phyloP scores from a whole-genome alignment of 2,888 invertebrate species.

The Agonopterix alstromeriana region DNA sequence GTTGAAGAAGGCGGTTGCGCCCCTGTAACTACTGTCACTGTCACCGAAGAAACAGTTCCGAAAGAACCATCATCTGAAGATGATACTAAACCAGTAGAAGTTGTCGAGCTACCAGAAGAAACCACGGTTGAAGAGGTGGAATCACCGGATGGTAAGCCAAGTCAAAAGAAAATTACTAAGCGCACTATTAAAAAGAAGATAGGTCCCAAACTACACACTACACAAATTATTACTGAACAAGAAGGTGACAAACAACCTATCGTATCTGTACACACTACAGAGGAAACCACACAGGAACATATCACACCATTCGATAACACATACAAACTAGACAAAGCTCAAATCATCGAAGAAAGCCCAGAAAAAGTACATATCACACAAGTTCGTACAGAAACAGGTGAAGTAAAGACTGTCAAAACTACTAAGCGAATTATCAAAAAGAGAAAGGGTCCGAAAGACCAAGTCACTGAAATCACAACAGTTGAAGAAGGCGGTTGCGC shows the following conservation, averaged over 20 bases:
- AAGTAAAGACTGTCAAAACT: conserved; percentile 11
- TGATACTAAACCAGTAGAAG: conserved; percentile 14
- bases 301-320: conserved; percentile 8
- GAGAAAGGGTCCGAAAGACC: conserved; percentile 28
- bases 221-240: conserved; percentile 47
- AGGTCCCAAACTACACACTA: conserved; percentile 29
- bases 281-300: conserved; percentile 21
- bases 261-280: conserved; percentile 41
- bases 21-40: conserved; percentile 14
- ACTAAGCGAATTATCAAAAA: conserved; percentile 22
- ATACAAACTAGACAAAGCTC: conserved; percentile 15
- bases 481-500: conserved; percentile 15
- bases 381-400: conserved; percentile 39
- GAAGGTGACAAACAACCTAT: conserved; percentile 59
- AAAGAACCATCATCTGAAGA: conserved; percentile 19
- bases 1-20: conserved; percentile 30
- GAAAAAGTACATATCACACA: conserved; percentile 39
- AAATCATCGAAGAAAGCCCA: conserved; percentile 30
- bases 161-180: conserved; percentile 16
- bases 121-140: conserved; percentile 15
- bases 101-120: conserved; percentile 21
- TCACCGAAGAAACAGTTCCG: conserved; percentile 20
- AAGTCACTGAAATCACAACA: conserved; percentile 15
- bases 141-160: conserved; percentile 18
- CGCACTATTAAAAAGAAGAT: conserved; percentile 54